Evolutionary conservation across 2,888 invertebrate species (phyloP).

Genomic region (Spodoptera littoralis): DNA sequence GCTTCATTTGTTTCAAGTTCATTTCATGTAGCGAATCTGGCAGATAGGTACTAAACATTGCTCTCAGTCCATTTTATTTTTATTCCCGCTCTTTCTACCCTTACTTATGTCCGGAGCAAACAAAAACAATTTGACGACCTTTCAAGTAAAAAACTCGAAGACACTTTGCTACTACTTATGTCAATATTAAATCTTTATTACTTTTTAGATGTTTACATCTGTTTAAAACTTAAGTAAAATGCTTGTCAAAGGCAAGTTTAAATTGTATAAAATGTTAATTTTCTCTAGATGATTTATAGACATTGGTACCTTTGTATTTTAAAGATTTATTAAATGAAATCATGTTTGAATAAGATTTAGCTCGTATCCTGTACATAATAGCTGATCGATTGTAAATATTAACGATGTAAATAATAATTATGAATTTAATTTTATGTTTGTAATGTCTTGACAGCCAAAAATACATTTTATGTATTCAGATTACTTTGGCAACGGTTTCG

Average conservation of each 20-base stretch:
- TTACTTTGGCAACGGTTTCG: slow-evolving; percentile 59
- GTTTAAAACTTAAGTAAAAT: slow-evolving; percentile 52
- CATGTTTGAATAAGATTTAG: slow-evolving; percentile 51
- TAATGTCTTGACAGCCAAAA: slow-evolving; percentile 74
- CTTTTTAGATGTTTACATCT: slow-evolving; percentile 59
- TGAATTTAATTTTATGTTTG: slow-evolving; percentile 65
- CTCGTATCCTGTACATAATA: slow-evolving; percentile 65
- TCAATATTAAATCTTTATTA: slow-evolving; percentile 52
- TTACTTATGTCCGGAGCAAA: slow-evolving; percentile 47
- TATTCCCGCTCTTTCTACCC: slow-evolving; percentile 54
- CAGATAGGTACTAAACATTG: slow-evolving; percentile 62
- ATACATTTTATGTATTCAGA: slow-evolving; percentile 68
- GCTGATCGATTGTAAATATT: slow-evolving; percentile 68
- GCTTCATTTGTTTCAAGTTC: slow-evolving; percentile 57
- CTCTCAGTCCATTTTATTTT: slow-evolving; percentile 52
- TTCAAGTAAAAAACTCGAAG: slow-evolving; percentile 49
- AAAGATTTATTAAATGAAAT: slow-evolving; percentile 52
- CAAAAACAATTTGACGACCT: slow-evolving; percentile 65
- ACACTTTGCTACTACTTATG: slow-evolving; percentile 42
- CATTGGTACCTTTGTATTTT: slow-evolving; percentile 59
- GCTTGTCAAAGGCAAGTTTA: slow-evolving; percentile 68
- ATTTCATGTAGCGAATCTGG: slow-evolving; percentile 61
- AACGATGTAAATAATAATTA: slow-evolving; percentile 64
- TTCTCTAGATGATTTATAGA: slow-evolving; percentile 64
- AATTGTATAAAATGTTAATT: slow-evolving; percentile 63